These are phyloP conservation scores for Aphaenogaster floridana DNA, from an alignment of 1,140 invertebrate genomes.

Conservation along the genomic window DNA sequence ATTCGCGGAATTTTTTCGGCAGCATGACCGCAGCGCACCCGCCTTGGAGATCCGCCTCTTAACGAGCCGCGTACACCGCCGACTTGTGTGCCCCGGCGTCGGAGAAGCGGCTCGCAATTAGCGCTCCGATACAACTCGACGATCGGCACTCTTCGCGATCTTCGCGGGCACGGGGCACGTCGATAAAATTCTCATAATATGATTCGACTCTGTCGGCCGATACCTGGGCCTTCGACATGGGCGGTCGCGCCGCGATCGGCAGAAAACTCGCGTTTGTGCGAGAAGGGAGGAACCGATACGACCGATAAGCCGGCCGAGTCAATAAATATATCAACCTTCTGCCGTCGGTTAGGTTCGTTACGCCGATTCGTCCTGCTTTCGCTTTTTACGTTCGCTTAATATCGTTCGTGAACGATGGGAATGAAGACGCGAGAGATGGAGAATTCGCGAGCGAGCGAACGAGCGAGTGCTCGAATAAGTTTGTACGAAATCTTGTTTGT, in stretches of 20 bases:
- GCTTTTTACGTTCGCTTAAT: slow-evolving; percentile 10
- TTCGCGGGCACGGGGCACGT: slow-evolving; percentile 44
- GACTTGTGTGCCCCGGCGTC: slow-evolving; percentile 52
- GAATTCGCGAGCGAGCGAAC: background rate
- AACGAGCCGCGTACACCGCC: slow-evolving; percentile 67
- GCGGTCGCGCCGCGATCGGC: slow-evolving; percentile 49
- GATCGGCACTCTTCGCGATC: slow-evolving; percentile 73
- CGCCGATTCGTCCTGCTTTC: slow-evolving; percentile 37
- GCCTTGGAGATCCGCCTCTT: slow-evolving; percentile 70
- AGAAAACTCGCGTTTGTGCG: slow-evolving; percentile 59
- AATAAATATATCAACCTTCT: slow-evolving; percentile 67
- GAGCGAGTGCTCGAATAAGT: background rate
- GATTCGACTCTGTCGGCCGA: slow-evolving; percentile 61
- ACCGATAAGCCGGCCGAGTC: slow-evolving; percentile 62
- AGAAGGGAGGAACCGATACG: slow-evolving; percentile 53
- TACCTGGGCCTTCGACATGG: slow-evolving; percentile 67
- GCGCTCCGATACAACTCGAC: slow-evolving; percentile 73
- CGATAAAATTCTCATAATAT: slow-evolving; percentile 79
- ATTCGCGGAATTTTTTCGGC: slow-evolving; percentile 65
- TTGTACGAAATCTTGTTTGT: background rate
- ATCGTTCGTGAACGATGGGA: slow-evolving; percentile 4
- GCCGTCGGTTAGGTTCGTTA: slow-evolving; percentile 20
- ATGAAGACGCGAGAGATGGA: slow-evolving; percentile 17
- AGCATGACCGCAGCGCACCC: slow-evolving; percentile 38
- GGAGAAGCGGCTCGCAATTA: slow-evolving; percentile 74